These are phyloP conservation scores for Priocnemis perturbator DNA, from an alignment of 2,888 invertebrate species.

Conservation along the genomic window DNA sequence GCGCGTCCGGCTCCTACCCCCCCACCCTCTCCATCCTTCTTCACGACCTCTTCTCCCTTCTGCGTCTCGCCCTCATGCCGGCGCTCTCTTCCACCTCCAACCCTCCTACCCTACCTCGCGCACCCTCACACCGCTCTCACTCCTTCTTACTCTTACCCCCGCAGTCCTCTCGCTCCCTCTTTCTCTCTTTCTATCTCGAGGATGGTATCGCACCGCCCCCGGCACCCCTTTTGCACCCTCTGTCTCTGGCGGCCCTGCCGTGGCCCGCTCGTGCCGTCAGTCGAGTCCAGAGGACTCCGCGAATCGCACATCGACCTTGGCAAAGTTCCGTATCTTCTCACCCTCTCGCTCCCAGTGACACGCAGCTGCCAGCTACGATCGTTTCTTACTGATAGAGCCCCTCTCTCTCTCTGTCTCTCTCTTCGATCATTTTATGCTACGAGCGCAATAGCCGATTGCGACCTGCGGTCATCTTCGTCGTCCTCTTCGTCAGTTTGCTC, in stretches of 20 bases:
- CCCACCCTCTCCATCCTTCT: constrained; percentile 2
- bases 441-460: no score
- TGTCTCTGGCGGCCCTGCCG: constrained; percentile 43
- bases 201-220: constrained; percentile 48
- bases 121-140: constrained; percentile 18
- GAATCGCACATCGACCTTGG: constrained; percentile 55
- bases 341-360: no score
- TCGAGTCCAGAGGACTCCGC: constrained; percentile 64
- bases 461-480: no score
- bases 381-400: no score
- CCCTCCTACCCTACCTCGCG: constrained; percentile 37
- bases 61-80: constrained; percentile 20
- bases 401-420: no score
- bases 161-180: constrained; percentile 35
- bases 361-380: no score
- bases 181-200: constrained; percentile 39
- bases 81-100: constrained; percentile 30
- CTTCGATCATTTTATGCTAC: no score
- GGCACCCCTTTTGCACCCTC: constrained; percentile 51
- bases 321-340: constrained; percentile 19
- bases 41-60: constrained; percentile 13
- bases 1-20: constrained; percentile 48
- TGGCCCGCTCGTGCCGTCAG: constrained; percentile 54
- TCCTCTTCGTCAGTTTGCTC: no score
- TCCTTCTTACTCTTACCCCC: constrained; percentile 10